These are phyloP conservation scores for Butorides virescens DNA, from an alignment of 2,113 vertebrate species.

Conservation along the genomic window DNA sequence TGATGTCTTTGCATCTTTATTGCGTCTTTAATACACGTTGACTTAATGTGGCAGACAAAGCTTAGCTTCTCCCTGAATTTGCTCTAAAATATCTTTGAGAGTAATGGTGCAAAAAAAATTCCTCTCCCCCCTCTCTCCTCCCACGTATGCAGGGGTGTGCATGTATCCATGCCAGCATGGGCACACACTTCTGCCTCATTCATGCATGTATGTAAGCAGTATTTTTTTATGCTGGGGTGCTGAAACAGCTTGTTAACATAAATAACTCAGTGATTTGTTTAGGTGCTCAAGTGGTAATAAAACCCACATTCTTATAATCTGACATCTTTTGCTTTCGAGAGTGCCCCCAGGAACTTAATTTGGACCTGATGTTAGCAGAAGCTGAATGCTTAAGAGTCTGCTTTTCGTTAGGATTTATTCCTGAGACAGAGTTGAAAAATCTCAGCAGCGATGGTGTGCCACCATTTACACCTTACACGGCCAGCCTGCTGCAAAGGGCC, in stretches of 20 bases:
- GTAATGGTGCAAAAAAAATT: not conserved
- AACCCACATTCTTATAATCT: not conserved
- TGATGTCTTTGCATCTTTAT: not conserved
- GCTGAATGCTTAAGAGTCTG: not conserved
- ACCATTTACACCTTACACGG: not conserved
- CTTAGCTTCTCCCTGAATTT: not conserved
- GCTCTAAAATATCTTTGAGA: not conserved
- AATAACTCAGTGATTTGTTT: not conserved
- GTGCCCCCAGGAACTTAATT: not conserved
- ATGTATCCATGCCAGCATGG: not conserved
- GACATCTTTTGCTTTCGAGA: not conserved
- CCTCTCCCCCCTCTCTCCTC: not conserved
- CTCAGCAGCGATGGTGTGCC: not conserved
- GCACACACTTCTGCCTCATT: not conserved
- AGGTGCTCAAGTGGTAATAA: not conserved
- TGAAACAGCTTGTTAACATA: not conserved
- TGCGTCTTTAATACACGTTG: not conserved
- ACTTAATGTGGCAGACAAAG: not conserved
- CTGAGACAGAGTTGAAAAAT: not conserved
- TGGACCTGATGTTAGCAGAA: not conserved
- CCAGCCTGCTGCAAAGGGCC: not conserved
- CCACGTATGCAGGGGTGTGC: too few species aligned
- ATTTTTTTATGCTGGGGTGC: not conserved
- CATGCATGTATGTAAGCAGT: not conserved
- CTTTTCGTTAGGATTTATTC: not conserved